Evolutionary conservation across 2,888 invertebrate species (phyloP).

Genomic region (Drosophila aldrichi): DNA sequence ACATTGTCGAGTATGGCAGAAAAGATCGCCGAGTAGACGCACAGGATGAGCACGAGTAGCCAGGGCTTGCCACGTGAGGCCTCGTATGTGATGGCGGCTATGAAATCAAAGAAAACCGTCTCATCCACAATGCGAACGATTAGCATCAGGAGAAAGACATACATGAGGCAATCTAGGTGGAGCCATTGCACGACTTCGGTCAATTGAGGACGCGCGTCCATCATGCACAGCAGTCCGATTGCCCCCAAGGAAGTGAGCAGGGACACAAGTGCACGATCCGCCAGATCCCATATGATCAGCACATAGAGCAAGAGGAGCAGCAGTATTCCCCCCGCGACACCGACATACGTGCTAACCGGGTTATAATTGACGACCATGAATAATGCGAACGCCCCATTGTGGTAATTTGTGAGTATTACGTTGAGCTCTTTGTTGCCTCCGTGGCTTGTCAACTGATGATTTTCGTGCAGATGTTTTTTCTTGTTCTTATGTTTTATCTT

Average conservation of each 20-base stretch:
- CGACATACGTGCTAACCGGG: conserved; percentile 88
- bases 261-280: conserved; percentile 86
- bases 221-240: conserved; percentile 88
- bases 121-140: conserved; percentile 91
- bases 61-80: conserved; percentile 90
- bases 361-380: conserved; percentile 86
- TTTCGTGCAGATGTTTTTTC: rapidly evolving
- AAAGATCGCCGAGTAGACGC: conserved; percentile 88
- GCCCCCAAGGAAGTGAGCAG: conserved; percentile 88
- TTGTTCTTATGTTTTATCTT: too few relatives aligned
- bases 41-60: conserved; percentile 90
- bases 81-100: conserved; percentile 89
- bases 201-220: conserved; percentile 89
- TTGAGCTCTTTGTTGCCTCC: not conserved
- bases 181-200: conserved; percentile 89
- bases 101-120: conserved; percentile 91
- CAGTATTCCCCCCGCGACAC: conserved; percentile 90
- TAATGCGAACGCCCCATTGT: conserved; percentile 19
- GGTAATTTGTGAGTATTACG: conserved; percentile 4
- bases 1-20: conserved; percentile 92
- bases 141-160: conserved; percentile 92
- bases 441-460: rapidly evolving
- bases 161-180: conserved; percentile 89
- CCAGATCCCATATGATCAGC: conserved; percentile 91
- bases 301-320: conserved; percentile 91